Conservation (phyloP, 2,113 vertebrate species). For the Tympanuchus pallidicinctus region DNA sequence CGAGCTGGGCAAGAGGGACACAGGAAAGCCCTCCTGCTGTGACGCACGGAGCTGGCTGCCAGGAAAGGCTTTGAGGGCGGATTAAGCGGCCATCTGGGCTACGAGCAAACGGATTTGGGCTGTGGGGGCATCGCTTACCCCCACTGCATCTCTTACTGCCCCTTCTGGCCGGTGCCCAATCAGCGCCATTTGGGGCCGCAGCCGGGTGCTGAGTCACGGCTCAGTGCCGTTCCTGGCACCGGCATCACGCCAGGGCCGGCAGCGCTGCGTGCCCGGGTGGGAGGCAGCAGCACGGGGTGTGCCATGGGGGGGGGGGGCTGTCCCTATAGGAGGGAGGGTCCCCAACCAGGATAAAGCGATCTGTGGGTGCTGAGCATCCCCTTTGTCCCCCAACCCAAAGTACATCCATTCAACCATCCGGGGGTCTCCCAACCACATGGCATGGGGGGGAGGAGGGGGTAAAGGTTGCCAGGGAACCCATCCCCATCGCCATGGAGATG, state of each 20-base stretch:
- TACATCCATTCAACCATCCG: fast-evolving
- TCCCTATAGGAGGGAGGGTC: background rate
- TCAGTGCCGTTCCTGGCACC: background rate
- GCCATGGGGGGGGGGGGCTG: too few relatives aligned
- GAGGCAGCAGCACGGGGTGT: background rate
- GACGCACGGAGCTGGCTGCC: background rate
- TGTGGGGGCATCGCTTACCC: too few relatives aligned
- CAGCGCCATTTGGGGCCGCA: fast-evolving
- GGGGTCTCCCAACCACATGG: background rate
- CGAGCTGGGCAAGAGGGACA: fast-evolving
- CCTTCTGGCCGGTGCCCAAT: background rate
- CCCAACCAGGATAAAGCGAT: too few relatives aligned
- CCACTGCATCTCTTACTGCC: background rate
- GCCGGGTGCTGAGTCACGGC: constrained; percentile 15
- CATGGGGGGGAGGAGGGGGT: too few relatives aligned
- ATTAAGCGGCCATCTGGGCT: background rate
- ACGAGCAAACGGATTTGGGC: background rate
- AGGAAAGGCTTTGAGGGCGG: background rate
- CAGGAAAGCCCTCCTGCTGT: fast-evolving
- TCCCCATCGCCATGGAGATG: background rate
- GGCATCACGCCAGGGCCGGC: background rate
- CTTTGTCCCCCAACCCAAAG: background rate
- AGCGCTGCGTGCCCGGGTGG: background rate
- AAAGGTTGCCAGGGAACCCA: background rate
- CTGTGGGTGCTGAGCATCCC: background rate